phyloP scores from a whole-genome alignment of 2,113 vertebrate species.

The Stigmatopora argus region DNA sequence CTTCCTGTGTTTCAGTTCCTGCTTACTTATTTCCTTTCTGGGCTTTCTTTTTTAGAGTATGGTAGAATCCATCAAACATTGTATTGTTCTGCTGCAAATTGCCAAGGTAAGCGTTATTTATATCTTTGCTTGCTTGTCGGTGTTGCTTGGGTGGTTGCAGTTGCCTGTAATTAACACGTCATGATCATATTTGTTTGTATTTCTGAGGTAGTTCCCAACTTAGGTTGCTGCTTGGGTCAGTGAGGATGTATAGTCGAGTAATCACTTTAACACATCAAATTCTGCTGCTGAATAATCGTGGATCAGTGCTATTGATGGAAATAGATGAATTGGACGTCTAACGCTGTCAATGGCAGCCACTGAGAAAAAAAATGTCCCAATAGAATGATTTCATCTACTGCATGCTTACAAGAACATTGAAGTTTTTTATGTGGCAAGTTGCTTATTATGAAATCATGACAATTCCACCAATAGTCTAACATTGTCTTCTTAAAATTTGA shows the following conservation, averaged over 20 bases:
- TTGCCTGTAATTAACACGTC: not conserved
- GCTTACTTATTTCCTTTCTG: slow-evolving; percentile 17
- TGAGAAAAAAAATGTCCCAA: not conserved
- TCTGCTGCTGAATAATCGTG: not conserved
- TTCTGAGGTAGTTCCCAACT: slow-evolving; percentile 45
- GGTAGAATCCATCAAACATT: slow-evolving; percentile 99
- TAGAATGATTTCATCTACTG: not conserved
- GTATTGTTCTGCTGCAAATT: slow-evolving; percentile 98
- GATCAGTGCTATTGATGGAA: too few relatives aligned
- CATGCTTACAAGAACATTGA: not conserved
- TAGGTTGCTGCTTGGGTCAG: slow-evolving; percentile 32
- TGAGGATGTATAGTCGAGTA: slow-evolving; percentile 43
- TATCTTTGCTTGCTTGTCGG: not conserved
- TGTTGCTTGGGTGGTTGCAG: slow-evolving; percentile 18
- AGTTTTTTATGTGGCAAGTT: slow-evolving; percentile 20
- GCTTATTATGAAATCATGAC: slow-evolving; percentile 15
- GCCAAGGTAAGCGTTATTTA: slow-evolving; percentile 84
- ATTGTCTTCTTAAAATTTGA: slow-evolving; percentile 84
- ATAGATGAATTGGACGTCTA: too few relatives aligned
- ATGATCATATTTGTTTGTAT: slow-evolving; percentile 4
- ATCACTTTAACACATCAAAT: slow-evolving; percentile 56
- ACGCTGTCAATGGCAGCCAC: too few relatives aligned
- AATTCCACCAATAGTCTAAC: slow-evolving; percentile 64
- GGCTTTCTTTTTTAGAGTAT: slow-evolving; percentile 81
- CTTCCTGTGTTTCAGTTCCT: slow-evolving; percentile 11